phyloP scores from a whole-genome alignment of 2,888 invertebrate genomes.

The Meteorus colon region DNA sequence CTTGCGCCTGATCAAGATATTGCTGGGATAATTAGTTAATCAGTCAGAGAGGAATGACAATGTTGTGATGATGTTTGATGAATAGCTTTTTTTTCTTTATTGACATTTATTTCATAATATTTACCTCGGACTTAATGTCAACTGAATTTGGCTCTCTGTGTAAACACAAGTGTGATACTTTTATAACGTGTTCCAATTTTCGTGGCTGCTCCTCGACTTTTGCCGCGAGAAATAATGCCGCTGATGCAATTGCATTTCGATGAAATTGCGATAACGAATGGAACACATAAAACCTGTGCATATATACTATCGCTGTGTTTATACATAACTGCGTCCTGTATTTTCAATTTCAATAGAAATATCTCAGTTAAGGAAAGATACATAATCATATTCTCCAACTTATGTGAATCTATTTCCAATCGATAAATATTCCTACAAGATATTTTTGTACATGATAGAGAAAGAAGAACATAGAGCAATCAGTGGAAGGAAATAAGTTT shows the following conservation, averaged over 20 bases:
- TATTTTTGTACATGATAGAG: not conserved
- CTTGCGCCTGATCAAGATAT: constrained; percentile 87
- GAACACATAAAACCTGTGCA: constrained; percentile 99
- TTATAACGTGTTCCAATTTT: constrained; percentile 97
- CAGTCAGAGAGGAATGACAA: constrained; percentile 17
- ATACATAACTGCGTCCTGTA: constrained; percentile 94
- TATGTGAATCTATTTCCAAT: not conserved
- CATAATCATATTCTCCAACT: not conserved
- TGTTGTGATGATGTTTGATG: constrained; percentile 4
- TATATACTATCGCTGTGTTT: constrained; percentile 98
- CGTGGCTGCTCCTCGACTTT: constrained; percentile 99
- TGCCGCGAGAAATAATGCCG: constrained; percentile 96
- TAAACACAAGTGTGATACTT: constrained; percentile 91
- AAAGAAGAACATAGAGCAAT: constrained; percentile 31
- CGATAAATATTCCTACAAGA: not conserved
- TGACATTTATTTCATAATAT: not conserved
- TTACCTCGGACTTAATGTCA: constrained; percentile 84
- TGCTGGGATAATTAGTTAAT: constrained; percentile 70
- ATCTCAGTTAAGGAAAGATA: constrained; percentile 45
- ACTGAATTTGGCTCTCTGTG: constrained; percentile 80
- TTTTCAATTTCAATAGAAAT: constrained; percentile 10
- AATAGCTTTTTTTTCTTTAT: constrained; percentile 17
- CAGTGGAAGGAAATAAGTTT: constrained; percentile 37
- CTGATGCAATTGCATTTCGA: constrained; percentile 94
- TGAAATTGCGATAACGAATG: constrained; percentile 97